Percentiles rank a stretch among this genome's conserved stretches.
Conservation (phyloP, 2,888 invertebrate species). For the Syritta pipiens region DNA sequence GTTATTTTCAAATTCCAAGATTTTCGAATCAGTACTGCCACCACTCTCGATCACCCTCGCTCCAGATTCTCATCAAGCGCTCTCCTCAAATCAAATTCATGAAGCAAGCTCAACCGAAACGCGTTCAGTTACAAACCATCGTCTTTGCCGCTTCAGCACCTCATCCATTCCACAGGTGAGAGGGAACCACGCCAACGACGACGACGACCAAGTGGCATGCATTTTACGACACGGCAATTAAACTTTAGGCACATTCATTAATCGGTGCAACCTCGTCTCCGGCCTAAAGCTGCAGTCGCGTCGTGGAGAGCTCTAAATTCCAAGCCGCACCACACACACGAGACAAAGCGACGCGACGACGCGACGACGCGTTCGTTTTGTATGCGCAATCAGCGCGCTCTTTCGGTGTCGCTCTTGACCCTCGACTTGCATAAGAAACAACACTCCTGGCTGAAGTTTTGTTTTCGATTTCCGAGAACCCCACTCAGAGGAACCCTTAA, state of each 20-base stretch:
- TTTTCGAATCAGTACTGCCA: slow-evolving; percentile 10
- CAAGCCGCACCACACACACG: no score
- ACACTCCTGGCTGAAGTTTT: no score
- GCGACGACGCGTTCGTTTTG: not conserved
- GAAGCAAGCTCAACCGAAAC: slow-evolving; percentile 40
- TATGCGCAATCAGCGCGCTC: slow-evolving; percentile 14
- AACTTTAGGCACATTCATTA: slow-evolving; percentile 57
- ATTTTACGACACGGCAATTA: slow-evolving; percentile 67
- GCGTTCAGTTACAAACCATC: slow-evolving; percentile 37
- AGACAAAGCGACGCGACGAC: not conserved
- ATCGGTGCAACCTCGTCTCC: slow-evolving; percentile 52
- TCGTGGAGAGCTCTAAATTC: slow-evolving; percentile 29
- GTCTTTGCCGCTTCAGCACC: not conserved
- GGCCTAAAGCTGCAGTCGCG: no score
- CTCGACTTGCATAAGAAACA: slow-evolving; percentile 48
- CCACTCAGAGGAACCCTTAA: not conserved
- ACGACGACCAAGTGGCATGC: slow-evolving; percentile 32
- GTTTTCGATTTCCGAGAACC: not conserved
- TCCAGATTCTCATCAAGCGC: not conserved
- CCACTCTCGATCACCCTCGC: slow-evolving; percentile 3
- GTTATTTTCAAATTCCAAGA: slow-evolving; percentile 42
- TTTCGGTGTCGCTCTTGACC: slow-evolving; percentile 43
- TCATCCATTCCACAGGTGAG: no score
- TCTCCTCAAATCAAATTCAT: slow-evolving; percentile 12
- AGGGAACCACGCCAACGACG: not conserved